Evolutionary conservation across 2,113 vertebrate species (phyloP).

Genomic region (Hucho hucho): DNA sequence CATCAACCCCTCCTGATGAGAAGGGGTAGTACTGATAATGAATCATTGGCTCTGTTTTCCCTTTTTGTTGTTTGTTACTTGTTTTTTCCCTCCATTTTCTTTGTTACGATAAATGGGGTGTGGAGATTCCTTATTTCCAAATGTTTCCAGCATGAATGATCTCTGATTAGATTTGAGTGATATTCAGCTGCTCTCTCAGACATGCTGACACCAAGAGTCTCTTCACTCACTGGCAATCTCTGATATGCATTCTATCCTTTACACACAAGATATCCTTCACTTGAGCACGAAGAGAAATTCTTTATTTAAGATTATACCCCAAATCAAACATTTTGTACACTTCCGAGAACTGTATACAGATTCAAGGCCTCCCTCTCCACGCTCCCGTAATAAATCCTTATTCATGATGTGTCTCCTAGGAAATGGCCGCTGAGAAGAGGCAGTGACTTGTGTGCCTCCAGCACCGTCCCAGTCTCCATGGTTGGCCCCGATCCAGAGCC

Average conservation of each 20-base stretch:
- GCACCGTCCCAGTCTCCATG: conserved; percentile 35
- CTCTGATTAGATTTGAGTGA: conserved; percentile 14
- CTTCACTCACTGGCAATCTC: neutral
- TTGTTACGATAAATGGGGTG: neutral
- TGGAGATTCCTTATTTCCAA: conserved; percentile 14
- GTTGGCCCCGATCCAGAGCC: conserved; percentile 58
- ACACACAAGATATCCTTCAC: neutral
- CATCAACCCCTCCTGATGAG: conserved; percentile 5
- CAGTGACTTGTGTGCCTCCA: conserved; percentile 35
- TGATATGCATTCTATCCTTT: neutral
- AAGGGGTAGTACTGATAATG: conserved; percentile 4
- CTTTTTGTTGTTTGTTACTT: neutral
- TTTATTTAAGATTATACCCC: neutral
- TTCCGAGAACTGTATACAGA: conserved; percentile 25
- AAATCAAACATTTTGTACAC: neutral
- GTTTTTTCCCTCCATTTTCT: neutral
- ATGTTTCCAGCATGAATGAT: conserved; percentile 7
- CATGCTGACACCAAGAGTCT: conserved; percentile 10
- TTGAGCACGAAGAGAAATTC: neutral
- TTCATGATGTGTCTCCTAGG: conserved; percentile 48
- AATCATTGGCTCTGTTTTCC: neutral
- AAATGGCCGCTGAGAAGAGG: conserved; percentile 34
- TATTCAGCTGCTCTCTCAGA: neutral
- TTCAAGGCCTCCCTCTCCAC: conserved; percentile 19
- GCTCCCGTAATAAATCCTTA: conserved; percentile 45